Conservation (phyloP, 2,797 vertebrate species). For the Pteropus rufus region DNA sequence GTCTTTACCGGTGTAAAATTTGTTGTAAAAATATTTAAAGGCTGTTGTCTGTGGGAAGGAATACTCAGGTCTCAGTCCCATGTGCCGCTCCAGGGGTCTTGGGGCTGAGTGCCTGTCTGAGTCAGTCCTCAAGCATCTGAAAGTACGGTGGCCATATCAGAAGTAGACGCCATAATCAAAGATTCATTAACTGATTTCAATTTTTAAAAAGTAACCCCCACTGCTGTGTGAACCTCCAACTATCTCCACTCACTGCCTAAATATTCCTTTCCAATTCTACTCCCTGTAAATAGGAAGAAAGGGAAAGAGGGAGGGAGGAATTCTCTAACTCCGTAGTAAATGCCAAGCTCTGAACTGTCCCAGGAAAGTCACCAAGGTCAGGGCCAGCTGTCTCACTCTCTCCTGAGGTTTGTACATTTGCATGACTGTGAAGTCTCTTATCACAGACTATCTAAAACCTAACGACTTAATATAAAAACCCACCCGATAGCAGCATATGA, state of each 20-base stretch:
- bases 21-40: not conserved
- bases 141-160: not conserved
- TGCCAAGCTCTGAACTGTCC: not conserved
- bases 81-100: not conserved
- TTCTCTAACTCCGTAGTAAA: not conserved
- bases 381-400: not conserved
- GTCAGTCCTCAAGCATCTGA: not conserved
- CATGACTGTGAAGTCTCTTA: not conserved
- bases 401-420: not conserved
- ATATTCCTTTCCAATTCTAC: not conserved
- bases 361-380: not conserved
- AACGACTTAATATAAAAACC: not conserved
- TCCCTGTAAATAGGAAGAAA: not conserved
- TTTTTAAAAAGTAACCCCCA: not conserved
- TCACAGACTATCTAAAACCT: not conserved
- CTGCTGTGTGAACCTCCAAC: not conserved
- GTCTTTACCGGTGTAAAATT: not conserved
- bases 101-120: not conserved
- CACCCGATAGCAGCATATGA: not conserved
- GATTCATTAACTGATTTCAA: not conserved
- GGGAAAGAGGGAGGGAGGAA: not conserved
- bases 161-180: not conserved
- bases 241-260: not conserved
- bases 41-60: not conserved
- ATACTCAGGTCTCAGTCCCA: not conserved